Evolutionary conservation across 2,888 invertebrate species (phyloP).

Genomic region (Callosobruchus maculatus): DNA sequence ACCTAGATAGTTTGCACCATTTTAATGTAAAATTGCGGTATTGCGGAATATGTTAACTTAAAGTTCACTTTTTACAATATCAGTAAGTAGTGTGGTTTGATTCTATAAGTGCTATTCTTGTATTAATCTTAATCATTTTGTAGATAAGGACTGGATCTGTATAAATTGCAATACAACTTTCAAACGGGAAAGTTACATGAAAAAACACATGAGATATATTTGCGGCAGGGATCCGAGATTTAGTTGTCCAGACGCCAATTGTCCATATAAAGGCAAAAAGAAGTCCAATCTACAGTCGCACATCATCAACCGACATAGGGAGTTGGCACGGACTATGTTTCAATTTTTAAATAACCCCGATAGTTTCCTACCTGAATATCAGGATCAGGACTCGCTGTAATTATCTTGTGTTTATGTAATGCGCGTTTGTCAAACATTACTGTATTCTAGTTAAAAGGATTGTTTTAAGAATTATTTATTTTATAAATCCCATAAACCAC

Average conservation of each 20-base stretch:
- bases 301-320: background rate
- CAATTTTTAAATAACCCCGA: background rate
- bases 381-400: background rate
- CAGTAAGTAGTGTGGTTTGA: no score
- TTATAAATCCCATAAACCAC: background rate
- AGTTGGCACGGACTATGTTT: background rate
- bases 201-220: constrained; percentile 26
- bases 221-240: constrained; percentile 33
- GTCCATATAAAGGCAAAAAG: constrained; percentile 3
- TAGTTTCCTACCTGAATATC: background rate
- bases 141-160: background rate
- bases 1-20: no score
- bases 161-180: constrained; percentile 5
- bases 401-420: background rate
- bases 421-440: background rate
- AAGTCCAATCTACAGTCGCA: background rate
- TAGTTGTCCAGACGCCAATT: constrained; percentile 13
- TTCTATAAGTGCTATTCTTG: background rate
- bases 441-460: background rate
- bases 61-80: no score
- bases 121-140: background rate
- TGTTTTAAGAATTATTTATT: background rate
- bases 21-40: no score
- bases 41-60: no score
- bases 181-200: constrained; percentile 4